Conservation (phyloP, 2,797 vertebrate species). For the Chiloscyllium punctatum region DNA sequence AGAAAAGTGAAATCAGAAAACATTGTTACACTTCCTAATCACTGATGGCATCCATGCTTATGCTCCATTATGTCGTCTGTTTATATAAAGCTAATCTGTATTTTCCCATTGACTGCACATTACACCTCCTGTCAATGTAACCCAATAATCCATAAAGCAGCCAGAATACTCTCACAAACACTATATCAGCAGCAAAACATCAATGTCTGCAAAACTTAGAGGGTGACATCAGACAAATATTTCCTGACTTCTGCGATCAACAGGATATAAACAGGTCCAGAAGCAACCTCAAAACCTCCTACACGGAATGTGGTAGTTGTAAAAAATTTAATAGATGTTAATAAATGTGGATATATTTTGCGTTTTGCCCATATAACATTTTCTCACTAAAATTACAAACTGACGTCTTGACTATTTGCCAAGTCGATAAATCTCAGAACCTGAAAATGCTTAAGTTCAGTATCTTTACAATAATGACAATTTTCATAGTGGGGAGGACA, state of each 20-base stretch:
- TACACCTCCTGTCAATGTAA: background rate
- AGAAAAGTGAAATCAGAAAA: background rate
- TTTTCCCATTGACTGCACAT: background rate
- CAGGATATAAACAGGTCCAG: background rate
- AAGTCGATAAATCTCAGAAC: background rate
- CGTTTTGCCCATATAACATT: background rate
- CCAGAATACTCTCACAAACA: background rate
- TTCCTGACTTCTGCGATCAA: background rate
- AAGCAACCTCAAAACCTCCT: background rate
- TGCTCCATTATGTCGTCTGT: background rate
- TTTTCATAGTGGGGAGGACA: background rate
- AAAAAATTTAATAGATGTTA: background rate
- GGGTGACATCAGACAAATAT: background rate
- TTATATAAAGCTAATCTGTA: conserved; percentile 5
- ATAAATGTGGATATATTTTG: no score
- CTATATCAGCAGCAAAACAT: conserved; percentile 3
- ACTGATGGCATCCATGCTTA: background rate
- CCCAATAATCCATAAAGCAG: background rate
- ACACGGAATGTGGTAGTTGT: background rate
- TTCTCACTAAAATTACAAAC: background rate
- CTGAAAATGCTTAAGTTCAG: background rate
- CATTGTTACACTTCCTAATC: background rate
- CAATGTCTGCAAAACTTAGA: background rate
- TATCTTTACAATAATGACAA: background rate
- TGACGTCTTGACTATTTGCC: background rate